Percentiles rank a stretch among this genome's conserved stretches.
These are phyloP conservation scores for Galbula dea DNA, from an alignment of 2,113 vertebrate species.

Conservation along the genomic window DNA sequence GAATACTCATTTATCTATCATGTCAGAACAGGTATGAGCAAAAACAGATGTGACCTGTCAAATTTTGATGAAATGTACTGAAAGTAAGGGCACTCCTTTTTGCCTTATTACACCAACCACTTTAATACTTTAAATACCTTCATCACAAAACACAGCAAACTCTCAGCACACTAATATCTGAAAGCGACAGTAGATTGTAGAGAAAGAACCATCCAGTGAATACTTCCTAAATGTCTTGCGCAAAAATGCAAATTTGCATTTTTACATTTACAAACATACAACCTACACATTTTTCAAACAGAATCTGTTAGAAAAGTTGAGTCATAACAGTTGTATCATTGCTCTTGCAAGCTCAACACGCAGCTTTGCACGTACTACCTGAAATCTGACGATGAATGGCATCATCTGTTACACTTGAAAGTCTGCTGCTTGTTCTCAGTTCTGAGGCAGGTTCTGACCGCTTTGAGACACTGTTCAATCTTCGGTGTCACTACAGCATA, in stretches of 20 bases:
- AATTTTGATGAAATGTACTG: background rate
- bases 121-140: background rate
- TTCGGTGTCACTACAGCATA: conserved; percentile 82
- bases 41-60: background rate
- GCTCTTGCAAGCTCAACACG: background rate
- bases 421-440: conserved; percentile 21
- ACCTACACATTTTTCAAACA: background rate
- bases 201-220: background rate
- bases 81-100: background rate
- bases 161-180: background rate
- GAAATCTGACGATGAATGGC: conserved; percentile 22
- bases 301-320: background rate
- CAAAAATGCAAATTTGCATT: background rate
- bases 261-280: background rate
- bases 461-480: conserved; percentile 62
- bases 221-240: background rate
- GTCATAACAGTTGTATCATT: background rate
- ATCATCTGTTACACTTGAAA: conserved; percentile 44
- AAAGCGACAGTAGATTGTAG: background rate
- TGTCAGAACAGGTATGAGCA: background rate
- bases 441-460: conserved; percentile 56
- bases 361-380: conserved; percentile 55
- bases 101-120: background rate
- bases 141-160: background rate
- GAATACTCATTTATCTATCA: background rate